Conservation (phyloP, 2,797 vertebrate species). For the Agapornis canus region DNA sequence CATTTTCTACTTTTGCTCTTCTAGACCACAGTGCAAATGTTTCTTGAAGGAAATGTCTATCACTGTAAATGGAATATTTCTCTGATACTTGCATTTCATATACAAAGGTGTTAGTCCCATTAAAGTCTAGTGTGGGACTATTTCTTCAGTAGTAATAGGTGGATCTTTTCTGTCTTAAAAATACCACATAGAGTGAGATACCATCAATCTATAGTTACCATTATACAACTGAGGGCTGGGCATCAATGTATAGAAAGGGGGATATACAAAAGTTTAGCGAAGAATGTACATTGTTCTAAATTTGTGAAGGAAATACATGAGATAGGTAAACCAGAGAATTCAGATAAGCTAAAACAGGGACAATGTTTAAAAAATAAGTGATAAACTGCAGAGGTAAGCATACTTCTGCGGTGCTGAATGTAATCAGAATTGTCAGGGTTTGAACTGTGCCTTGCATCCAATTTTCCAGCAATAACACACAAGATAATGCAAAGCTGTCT, state of each 20-base stretch:
- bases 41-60: neutral
- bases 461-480: neutral
- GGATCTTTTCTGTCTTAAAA: neutral
- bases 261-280: neutral
- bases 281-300: neutral
- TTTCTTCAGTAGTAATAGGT: neutral
- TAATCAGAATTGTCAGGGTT: neutral
- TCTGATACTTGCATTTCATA: neutral
- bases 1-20: neutral
- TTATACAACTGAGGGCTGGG: fast-evolving
- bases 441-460: neutral
- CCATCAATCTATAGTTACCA: fast-evolving
- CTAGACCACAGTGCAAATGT: neutral
- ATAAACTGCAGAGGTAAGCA: neutral
- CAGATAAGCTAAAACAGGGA: neutral
- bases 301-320: neutral
- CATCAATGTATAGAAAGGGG: fast-evolving
- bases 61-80: neutral
- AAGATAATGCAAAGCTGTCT: neutral
- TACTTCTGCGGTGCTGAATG: neutral
- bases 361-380: neutral
- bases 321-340: neutral
- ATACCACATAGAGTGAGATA: neutral
- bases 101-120: neutral
- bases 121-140: neutral